Percentiles rank a stretch among this genome's conserved stretches.
phyloP scores from a whole-genome alignment of 2,797 vertebrate genomes.

The Acipenser ruthenus region DNA sequence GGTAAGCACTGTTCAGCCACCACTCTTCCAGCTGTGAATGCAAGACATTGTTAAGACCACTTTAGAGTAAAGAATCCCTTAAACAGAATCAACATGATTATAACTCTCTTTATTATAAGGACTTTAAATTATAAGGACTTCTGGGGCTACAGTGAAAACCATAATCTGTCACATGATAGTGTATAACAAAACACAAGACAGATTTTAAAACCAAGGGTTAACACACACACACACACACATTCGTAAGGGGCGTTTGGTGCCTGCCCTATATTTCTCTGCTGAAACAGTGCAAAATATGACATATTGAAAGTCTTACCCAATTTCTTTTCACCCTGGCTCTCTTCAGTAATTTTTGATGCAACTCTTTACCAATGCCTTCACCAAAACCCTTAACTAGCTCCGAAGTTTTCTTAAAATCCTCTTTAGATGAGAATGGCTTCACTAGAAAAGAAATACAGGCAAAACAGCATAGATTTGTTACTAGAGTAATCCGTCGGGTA shows the following conservation, averaged over 20 bases:
- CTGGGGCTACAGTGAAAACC: too few species aligned
- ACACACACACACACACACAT: too few species aligned
- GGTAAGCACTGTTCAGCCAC: conserved; percentile 85
- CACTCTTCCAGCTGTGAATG: conserved; percentile 83
- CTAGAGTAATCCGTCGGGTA: too few species aligned
- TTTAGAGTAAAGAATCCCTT: background rate
- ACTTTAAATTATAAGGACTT: too few species aligned
- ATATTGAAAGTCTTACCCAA: conserved; percentile 63
- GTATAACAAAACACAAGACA: too few species aligned
- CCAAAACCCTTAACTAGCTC: conserved; percentile 72
- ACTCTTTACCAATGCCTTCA: conserved; percentile 69
- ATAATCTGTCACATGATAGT: too few species aligned
- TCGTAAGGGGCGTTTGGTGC: conserved; percentile 8
- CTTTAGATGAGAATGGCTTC: conserved; percentile 75
- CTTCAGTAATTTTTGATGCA: conserved; percentile 82
- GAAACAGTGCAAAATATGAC: too few species aligned
- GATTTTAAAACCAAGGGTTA: too few species aligned
- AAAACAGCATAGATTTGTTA: too few species aligned
- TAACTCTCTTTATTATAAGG: too few species aligned
- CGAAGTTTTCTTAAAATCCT: conserved; percentile 70
- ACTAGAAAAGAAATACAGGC: conserved; percentile 55
- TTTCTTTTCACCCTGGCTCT: conserved; percentile 76
- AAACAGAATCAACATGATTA: too few species aligned
- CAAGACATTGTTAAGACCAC: conserved; percentile 25
- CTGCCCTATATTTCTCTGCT: too few species aligned